Percentiles rank a stretch among this genome's conserved stretches.
These are phyloP conservation scores for Nansenia antarctica DNA, from an alignment of 2,113 vertebrate genomes.

Conservation along the genomic window DNA sequence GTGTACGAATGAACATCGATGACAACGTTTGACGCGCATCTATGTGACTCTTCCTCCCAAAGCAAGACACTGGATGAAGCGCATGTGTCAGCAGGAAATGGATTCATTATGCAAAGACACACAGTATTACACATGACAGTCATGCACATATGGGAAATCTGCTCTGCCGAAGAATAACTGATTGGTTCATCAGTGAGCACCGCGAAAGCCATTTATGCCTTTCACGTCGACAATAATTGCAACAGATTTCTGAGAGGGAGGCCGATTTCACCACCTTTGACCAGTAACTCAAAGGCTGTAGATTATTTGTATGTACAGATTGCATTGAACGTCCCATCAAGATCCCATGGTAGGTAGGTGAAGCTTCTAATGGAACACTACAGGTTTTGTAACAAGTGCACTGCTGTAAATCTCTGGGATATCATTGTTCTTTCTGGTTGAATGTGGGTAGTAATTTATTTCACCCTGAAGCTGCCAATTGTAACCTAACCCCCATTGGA, in stretches of 20 bases:
- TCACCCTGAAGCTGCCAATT: background rate
- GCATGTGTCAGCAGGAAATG: background rate
- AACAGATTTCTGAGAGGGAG: background rate
- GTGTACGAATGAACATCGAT: background rate
- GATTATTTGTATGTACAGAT: background rate
- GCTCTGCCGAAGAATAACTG: background rate
- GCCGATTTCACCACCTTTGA: background rate
- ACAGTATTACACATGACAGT: background rate
- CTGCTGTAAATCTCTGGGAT: background rate
- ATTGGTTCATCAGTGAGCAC: slow-evolving; percentile 1
- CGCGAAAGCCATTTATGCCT: no score
- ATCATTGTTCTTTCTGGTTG: background rate
- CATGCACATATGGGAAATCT: background rate
- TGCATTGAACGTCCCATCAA: background rate
- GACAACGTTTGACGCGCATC: background rate
- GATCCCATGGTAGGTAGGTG: background rate
- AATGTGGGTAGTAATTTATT: background rate
- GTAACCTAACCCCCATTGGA: background rate
- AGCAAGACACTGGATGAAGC: background rate
- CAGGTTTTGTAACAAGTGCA: background rate
- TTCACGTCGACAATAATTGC: no score
- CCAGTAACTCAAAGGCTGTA: background rate
- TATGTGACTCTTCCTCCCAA: background rate
- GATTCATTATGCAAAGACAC: background rate
- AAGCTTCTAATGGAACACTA: no score